Conservation (phyloP, 2,113 vertebrate species). For the Seriola aureovittata region DNA sequence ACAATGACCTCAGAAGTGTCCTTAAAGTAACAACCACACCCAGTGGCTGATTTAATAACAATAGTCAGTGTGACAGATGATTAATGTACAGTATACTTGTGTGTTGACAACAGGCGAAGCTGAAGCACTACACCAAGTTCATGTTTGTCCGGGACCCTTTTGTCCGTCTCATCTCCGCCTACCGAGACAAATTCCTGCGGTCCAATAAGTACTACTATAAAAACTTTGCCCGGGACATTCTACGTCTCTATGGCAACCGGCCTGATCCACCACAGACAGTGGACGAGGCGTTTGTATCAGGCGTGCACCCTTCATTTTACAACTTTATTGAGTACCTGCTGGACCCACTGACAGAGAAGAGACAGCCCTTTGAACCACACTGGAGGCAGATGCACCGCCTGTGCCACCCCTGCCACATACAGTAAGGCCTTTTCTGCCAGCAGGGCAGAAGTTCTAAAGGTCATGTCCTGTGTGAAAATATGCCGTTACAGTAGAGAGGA, state of each 20-base stretch:
- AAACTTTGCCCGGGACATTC: not conserved
- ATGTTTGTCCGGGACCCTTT: constrained; percentile 64
- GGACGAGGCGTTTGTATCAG: not conserved
- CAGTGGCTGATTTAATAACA: too few species aligned
- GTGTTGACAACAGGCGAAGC: constrained; percentile 36
- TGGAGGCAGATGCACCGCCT: constrained; percentile 61
- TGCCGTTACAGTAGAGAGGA: too few species aligned
- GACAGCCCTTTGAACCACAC: constrained; percentile 37
- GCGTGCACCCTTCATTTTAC: not conserved
- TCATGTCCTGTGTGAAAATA: not conserved
- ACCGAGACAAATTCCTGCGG: constrained; percentile 24
- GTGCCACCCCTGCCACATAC: constrained; percentile 61
- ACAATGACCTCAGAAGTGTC: not conserved
- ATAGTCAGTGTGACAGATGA: not conserved
- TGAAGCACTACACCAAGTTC: constrained; percentile 69
- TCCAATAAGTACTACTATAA: not conserved
- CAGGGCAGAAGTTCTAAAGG: too few species aligned
- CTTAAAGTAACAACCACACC: not conserved
- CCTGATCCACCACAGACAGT: not conserved
- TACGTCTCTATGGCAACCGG: constrained; percentile 26
- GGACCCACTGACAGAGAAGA: constrained; percentile 21
- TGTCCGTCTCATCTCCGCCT: constrained; percentile 62
- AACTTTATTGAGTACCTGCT: constrained; percentile 63
- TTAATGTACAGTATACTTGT: not conserved
- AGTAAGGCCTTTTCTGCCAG: constrained; percentile 28